phyloP scores from a whole-genome alignment of 2,113 vertebrate species.

The Struthio camelus region DNA sequence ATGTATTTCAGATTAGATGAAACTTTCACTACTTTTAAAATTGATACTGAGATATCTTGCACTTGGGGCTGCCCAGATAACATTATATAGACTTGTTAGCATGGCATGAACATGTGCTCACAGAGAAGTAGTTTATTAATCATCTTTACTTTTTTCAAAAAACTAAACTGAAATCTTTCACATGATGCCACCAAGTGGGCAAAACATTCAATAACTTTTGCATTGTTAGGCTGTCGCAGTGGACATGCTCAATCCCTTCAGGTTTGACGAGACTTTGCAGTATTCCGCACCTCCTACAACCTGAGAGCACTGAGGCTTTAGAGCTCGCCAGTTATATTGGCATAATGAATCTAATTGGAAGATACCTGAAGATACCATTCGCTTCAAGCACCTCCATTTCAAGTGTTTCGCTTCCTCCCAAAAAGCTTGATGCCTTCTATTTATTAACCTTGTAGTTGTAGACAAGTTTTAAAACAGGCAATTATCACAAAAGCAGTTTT shows the following conservation, averaged over 20 bases:
- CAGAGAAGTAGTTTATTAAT: no score
- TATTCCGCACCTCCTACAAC: background rate
- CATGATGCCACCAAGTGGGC: background rate
- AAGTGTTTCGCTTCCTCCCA: background rate
- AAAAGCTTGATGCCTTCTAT: no score
- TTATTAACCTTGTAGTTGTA: background rate
- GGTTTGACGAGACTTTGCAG: background rate
- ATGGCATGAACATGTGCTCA: rapidly evolving
- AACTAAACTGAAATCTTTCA: no score
- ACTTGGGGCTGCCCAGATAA: background rate
- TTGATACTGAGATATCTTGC: background rate
- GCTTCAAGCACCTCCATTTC: background rate
- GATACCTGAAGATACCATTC: background rate
- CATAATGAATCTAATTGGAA: rapidly evolving
- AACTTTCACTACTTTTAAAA: background rate
- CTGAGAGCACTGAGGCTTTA: rapidly evolving
- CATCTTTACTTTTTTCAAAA: background rate
- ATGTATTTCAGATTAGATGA: rapidly evolving
- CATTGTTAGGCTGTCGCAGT: no score
- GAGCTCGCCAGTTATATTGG: background rate
- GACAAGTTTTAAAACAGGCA: background rate
- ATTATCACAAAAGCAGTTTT: background rate
- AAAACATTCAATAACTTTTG: background rate
- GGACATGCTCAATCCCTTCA: rapidly evolving
- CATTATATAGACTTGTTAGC: rapidly evolving